Percentiles rank a stretch among this genome's conserved stretches.
Conservation (phyloP, 2,113 vertebrate species). For the Takifugu flavidus region DNA sequence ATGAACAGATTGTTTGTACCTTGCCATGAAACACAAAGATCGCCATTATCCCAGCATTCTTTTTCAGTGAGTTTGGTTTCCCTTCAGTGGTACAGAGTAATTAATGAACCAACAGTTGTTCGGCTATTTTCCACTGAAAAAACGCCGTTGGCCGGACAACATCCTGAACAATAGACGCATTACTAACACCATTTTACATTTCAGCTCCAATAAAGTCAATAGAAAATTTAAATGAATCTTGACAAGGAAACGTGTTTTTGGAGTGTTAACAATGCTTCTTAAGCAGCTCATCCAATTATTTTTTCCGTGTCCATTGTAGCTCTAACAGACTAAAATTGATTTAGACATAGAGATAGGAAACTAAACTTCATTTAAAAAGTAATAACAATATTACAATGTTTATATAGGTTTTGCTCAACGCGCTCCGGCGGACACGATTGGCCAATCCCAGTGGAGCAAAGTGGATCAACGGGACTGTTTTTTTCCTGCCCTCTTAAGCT, state of each 20-base stretch:
- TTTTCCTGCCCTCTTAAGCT: neutral
- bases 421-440: no score
- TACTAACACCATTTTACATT: neutral
- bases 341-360: no score
- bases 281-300: no score
- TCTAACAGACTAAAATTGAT: no score
- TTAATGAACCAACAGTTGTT: constrained; percentile 30
- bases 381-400: neutral
- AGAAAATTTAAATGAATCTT: no score
- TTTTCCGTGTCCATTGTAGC: no score
- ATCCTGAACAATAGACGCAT: constrained; percentile 24
- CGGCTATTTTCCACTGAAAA: constrained; percentile 6
- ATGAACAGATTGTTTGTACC: constrained; percentile 16
- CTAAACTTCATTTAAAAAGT: neutral
- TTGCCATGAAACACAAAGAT: neutral
- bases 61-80: constrained; percentile 27
- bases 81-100: constrained; percentile 30
- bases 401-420: neutral
- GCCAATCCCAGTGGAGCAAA: neutral
- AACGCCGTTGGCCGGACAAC: constrained; percentile 25
- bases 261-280: no score
- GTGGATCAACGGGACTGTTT: neutral
- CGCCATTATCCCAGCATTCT: constrained; percentile 2
- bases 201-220: no score
- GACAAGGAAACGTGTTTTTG: no score